phyloP scores from a whole-genome alignment of 2,797 vertebrate species.

The Rhinophrynus dorsalis region DNA sequence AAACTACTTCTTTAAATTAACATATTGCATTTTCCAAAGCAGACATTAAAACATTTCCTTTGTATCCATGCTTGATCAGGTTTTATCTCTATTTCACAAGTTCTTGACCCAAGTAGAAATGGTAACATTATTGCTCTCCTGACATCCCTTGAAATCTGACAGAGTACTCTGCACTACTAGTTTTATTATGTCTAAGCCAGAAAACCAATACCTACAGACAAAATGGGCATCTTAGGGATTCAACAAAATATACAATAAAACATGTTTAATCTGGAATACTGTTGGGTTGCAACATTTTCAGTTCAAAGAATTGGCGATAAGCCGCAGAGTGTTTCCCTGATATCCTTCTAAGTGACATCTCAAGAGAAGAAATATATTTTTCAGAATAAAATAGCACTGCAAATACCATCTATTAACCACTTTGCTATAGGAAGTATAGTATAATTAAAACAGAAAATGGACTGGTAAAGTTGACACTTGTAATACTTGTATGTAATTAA shows the following conservation, averaged over 20 bases:
- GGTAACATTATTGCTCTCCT: neutral
- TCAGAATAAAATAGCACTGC: too few relatives aligned
- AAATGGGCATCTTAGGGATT: neutral
- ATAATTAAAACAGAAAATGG: too few relatives aligned
- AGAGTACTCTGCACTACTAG: constrained; percentile 5
- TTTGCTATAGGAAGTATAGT: too few relatives aligned
- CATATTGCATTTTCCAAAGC: too few relatives aligned
- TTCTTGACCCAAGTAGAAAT: too few relatives aligned
- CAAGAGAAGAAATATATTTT: neutral
- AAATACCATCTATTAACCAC: too few relatives aligned
- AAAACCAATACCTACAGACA: neutral
- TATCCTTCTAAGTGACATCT: constrained; percentile 17
- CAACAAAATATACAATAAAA: constrained; percentile 11
- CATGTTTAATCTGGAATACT: neutral
- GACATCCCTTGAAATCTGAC: constrained; percentile 7
- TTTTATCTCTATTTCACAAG: too few relatives aligned
- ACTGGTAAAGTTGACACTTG: too few relatives aligned
- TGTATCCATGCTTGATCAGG: too few relatives aligned
- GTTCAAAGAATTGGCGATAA: constrained; percentile 16
- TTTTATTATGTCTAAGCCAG: constrained; percentile 16
- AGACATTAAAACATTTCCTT: too few relatives aligned
- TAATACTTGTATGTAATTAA: too few relatives aligned
- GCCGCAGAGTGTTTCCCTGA: constrained; percentile 1
- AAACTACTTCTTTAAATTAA: too few relatives aligned
- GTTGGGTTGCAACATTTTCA: constrained; percentile 8